A percentile compares a stretch with the other conserved stretches of the same genome.
These are phyloP conservation scores for Oreortyx pictus DNA, from an alignment of 2,797 vertebrate genomes.

Conservation along the genomic window DNA sequence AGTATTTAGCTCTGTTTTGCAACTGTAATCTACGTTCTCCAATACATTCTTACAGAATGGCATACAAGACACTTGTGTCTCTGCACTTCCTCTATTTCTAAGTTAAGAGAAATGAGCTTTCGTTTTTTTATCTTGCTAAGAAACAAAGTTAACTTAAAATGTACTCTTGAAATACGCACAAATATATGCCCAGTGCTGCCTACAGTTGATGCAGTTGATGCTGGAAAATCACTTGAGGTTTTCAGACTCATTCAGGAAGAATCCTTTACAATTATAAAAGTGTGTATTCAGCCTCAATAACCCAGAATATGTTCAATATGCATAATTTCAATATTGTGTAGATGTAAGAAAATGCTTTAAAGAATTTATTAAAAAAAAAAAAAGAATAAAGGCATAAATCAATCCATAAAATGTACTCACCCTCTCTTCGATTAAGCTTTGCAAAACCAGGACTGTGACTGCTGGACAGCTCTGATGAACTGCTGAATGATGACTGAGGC, in stretches of 20 bases:
- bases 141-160: neutral
- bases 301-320: neutral
- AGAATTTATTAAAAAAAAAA: neutral
- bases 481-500: constrained; percentile 89
- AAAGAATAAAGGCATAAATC: neutral
- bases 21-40: neutral
- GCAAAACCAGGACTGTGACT: constrained; percentile 89
- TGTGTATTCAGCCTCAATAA: neutral
- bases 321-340: neutral
- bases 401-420: constrained; percentile 79
- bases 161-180: neutral
- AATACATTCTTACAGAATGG: neutral
- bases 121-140: neutral
- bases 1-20: neutral
- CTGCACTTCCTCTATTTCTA: neutral
- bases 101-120: neutral
- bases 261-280: neutral
- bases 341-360: neutral
- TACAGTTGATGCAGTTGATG: neutral
- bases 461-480: constrained; percentile 90
- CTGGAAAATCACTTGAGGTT: neutral
- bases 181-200: neutral
- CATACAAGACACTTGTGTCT: neutral
- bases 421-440: constrained; percentile 93
- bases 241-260: neutral